Percentiles rank a stretch among this genome's conserved stretches.
Conservation (phyloP, 2,113 vertebrate species). For the Sylvilagus bachmani region DNA sequence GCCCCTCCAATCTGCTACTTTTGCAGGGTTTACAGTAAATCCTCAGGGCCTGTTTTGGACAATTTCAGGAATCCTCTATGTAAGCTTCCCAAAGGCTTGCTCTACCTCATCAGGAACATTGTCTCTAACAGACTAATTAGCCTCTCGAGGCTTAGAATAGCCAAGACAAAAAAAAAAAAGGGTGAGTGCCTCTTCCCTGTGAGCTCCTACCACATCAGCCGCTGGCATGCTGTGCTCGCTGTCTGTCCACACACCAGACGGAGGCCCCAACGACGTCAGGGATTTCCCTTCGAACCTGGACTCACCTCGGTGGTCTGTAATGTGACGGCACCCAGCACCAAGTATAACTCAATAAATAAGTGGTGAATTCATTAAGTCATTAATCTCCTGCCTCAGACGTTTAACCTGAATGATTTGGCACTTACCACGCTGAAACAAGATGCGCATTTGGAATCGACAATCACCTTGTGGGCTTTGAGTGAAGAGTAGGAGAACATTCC, state of each 20-base stretch:
- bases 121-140: not conserved
- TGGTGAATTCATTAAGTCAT: conserved; percentile 36
- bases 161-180: not conserved
- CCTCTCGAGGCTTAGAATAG: not conserved
- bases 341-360: not conserved
- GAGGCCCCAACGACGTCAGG: not conserved
- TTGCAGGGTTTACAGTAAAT: conserved; percentile 56
- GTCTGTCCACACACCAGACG: not conserved
- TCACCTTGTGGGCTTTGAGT: not conserved
- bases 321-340: not conserved
- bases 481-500: conserved; percentile 35
- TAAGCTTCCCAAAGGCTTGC: conserved; percentile 62
- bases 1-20: conserved; percentile 78
- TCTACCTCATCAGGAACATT: conserved; percentile 52
- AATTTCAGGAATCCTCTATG: conserved; percentile 65
- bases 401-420: conserved; percentile 56
- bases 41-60: conserved; percentile 59
- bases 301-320: not conserved
- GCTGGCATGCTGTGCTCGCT: not conserved
- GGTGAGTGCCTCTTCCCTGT: not conserved
- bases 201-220: not conserved
- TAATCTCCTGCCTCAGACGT: conserved; percentile 8
- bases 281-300: not conserved
- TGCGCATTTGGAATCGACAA: conserved; percentile 2
- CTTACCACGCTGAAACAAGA: conserved; percentile 16